Conservation (phyloP, 1,140 invertebrate species). For the Pseudoatta argentina region DNA sequence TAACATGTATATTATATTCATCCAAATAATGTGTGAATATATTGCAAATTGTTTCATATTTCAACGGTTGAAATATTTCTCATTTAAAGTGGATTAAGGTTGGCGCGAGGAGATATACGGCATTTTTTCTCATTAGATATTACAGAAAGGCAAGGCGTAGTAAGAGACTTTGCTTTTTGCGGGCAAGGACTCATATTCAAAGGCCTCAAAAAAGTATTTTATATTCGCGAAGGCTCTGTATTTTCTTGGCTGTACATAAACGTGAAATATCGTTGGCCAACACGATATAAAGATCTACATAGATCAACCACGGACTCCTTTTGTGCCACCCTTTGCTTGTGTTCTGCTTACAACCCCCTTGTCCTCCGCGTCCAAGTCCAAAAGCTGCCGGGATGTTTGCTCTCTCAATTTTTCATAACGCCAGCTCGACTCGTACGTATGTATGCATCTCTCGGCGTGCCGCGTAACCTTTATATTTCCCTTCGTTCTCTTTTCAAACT, state of each 20-base stretch:
- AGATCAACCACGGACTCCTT: slow-evolving; percentile 32
- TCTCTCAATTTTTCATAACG: slow-evolving; percentile 74
- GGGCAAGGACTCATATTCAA: background rate
- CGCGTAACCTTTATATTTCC: background rate
- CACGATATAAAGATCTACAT: slow-evolving; percentile 33
- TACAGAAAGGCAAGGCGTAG: background rate
- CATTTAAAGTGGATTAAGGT: background rate
- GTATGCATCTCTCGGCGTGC: slow-evolving; percentile 4
- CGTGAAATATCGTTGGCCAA: slow-evolving; percentile 15
- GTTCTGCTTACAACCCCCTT: slow-evolving; percentile 36
- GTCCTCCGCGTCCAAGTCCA: background rate
- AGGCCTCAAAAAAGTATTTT: background rate
- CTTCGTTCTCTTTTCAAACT: slow-evolving; percentile 23
- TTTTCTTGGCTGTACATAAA: background rate
- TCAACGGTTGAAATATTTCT: background rate
- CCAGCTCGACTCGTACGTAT: slow-evolving; percentile 37
- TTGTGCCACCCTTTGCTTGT: slow-evolving; percentile 6
- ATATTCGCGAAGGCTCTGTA: background rate
- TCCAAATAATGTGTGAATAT: background rate
- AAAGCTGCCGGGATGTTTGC: slow-evolving; percentile 69
- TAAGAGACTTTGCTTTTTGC: background rate
- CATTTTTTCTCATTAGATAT: slow-evolving; percentile 25
- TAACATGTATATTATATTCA: background rate
- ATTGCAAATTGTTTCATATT: background rate
- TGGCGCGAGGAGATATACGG: background rate